Base-by-base conservation (phyloP, 2,797 vertebrate genomes). In the Lycodopsis pacificus region DNA sequence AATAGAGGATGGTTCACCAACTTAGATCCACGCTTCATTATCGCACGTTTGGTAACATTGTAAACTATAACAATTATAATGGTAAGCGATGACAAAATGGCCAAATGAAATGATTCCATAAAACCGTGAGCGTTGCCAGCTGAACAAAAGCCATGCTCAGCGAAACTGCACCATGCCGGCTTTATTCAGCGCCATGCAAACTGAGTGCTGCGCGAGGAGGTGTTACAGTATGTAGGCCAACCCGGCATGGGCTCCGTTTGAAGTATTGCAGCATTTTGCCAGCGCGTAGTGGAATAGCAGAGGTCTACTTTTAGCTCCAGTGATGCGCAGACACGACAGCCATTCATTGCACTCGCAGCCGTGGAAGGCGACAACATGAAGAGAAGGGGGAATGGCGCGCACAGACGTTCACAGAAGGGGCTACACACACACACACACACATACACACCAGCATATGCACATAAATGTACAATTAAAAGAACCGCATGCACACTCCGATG, bases 181-280 rank as follows among this genome's bases (percentile, higher is more conserved):
- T 65, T 0, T 30, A 44, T 32, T 58, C 70, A 34, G 73, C 51
- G 75, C 77, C 71, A 51, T 64, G 42, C 72, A 73, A 53, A 64
- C 19, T 3, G 34, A 78, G 59, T 34, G 67, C 44, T 38, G 80
- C 11, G 58, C 49, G 80, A 57, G 84, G 83, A 81, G 83, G 82
- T 73, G 79, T 56, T 59, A 30, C 85, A 64, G 83, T 84, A 93
- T 88, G 76, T 92, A 90, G 92, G 91, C 86, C 91, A 90, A 67
- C 81, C 32, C 90, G 86, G 89, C 88, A 22, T 63, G 85, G 57
- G 77, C 73, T 78, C 82, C 8, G 78, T 90, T 90, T 93, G 87
- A 91, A 89, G 89, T 82, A 27, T 64, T 75, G 81, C 80, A 82
- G 77, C 75, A 72, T 61, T 88, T 84, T 83, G 79, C 85, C 83